Base-by-base conservation (phyloP, 2,113 vertebrate genomes). In the Gymnarchus niloticus region DNA sequence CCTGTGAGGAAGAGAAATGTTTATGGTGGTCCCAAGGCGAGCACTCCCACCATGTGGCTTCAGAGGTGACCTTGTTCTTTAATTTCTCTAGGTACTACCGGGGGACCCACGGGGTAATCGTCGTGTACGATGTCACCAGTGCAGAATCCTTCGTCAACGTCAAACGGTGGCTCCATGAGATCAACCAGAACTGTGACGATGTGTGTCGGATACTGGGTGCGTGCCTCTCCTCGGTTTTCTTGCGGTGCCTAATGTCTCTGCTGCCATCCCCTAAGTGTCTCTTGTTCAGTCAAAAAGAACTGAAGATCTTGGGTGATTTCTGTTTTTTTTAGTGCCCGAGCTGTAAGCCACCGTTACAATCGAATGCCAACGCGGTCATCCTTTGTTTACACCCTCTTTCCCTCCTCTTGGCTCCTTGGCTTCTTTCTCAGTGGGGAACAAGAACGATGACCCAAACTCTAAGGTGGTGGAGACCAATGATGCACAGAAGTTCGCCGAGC, bases 131-230 rank as follows among this genome's bases (percentile, higher is more conserved):
- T 0, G 98, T 99, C 90, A 99, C 97, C 21, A 99, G 98, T 6
- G 98, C 98, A 0, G 98, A 99, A 90, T 99, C 98, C 81, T 99
- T 99, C 23, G 98, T 99, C 91, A 99, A 99, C 25, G 98, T 99
- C 88, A 99, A 99, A 90, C 95, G 98, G 92, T 99, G 98, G 98
- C 94, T 99, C 88, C 98, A 99, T 85, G 98, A 99, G 96, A 99
- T 99, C 90, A 99, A 98, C 94, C 97, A 99, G 90, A 99, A 99
- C 65, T 99, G 98, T 89, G 98, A 99, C 25, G 98, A 99, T 1
- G 98, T 99, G 82, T 99, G 98, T 93, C 95, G 98, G 91, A 99
- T 99, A 98, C 94, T 99, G 93, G 98, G 98, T 99, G 89, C 93
- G 93, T 48, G 3, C 5, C 0, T 28, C 2, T 6, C 17, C 9